Base-by-base conservation (phyloP, 1,140 invertebrate genomes). In the Micrasema longulum region DNA sequence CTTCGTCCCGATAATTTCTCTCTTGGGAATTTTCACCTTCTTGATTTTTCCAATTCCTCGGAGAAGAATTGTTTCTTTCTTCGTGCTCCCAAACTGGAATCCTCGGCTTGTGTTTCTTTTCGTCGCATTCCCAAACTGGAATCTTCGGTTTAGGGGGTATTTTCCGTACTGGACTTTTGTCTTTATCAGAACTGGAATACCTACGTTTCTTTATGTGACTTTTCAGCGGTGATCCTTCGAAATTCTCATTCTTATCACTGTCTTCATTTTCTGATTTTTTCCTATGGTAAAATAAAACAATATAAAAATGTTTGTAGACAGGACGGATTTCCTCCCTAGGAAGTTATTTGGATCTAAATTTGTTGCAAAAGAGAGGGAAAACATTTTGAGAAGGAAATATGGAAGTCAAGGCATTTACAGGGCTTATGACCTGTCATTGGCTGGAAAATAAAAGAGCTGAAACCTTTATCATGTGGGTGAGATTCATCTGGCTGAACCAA, bases 91-190 rank as follows among this genome's bases (percentile, higher is more conserved):
- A 47, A 22, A 60, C 53, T 22, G 64, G 57, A 23, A 35, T 23
- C 26, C 62, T 70, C 0, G 45, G 12, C 63, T 71, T 74, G 5
- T 55, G 63, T 35, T 45, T 18, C 23, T 62, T 41, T 1, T 14
- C 18, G 7, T 31, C 18, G 12, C 12, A 3, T 11, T 69, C 52
- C 9, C 16, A 35, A 41, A 43, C 67, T 12, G 64, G 50, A 36
- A 45, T 9, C 38, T 60, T 70, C 1, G 31, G 14, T 68, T 71
- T 71, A 3, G 66, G 48, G 11, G 53, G 36, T 11, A 47, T 26
- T 48, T 72, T 71, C 35, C 53, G 48, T 5, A 70, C 43, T 22
- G 73, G 73, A 35, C 53, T 41, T 43, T 64, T 63, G 41, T 71
- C 57, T 14, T 64, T 43, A 38, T 57, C 45, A 10, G 41, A 35